These are phyloP conservation scores for Drosophila takahashii DNA, from an alignment of 1,140 invertebrate species.

Conservation along the genomic window DNA sequence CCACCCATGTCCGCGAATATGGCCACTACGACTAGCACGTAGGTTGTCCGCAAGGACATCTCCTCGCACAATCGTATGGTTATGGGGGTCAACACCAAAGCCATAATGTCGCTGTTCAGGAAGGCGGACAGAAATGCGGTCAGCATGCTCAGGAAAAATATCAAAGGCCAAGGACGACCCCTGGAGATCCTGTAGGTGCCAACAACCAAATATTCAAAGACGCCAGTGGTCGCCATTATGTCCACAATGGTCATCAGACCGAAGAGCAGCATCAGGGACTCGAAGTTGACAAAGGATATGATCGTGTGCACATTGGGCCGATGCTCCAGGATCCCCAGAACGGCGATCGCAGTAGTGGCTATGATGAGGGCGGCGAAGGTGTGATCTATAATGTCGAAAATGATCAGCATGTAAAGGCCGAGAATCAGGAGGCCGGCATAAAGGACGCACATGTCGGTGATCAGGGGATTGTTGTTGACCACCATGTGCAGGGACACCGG, in stretches of 20 bases:
- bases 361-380: constrained; percentile 92
- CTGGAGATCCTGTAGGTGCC: constrained; percentile 88
- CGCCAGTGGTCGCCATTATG: constrained; percentile 92
- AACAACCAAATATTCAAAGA: constrained; percentile 92
- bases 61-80: constrained; percentile 94
- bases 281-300: constrained; percentile 93
- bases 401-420: constrained; percentile 91
- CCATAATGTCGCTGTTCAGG: constrained; percentile 94
- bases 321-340: constrained; percentile 89
- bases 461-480: constrained; percentile 7
- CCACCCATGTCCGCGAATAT: constrained; percentile 95
- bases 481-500: constrained; percentile 18
- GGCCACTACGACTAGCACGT: constrained; percentile 90
- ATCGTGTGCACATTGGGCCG: constrained; percentile 90
- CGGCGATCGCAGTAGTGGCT: constrained; percentile 89
- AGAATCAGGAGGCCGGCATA: constrained; percentile 89
- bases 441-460: constrained; percentile 86
- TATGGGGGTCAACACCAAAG: constrained; percentile 93
- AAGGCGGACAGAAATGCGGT: constrained; percentile 92
- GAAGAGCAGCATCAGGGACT: constrained; percentile 92
- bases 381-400: constrained; percentile 92
- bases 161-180: constrained; percentile 92
- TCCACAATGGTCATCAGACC: constrained; percentile 95
- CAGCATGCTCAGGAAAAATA: constrained; percentile 91
- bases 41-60: constrained; percentile 92